Conservation (phyloP, 2,888 invertebrate genomes). For the Apoda limacodes region DNA sequence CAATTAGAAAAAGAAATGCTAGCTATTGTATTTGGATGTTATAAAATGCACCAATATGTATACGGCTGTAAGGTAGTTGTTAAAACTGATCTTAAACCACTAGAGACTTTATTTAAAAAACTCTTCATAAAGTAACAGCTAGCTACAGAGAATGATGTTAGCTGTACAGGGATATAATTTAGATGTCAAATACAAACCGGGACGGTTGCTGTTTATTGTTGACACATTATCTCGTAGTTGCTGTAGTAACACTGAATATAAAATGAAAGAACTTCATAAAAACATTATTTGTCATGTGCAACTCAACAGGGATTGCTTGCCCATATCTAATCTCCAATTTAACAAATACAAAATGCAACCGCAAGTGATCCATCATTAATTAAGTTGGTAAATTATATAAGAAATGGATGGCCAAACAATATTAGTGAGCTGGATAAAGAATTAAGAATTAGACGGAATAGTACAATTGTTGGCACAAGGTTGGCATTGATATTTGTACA, state of each 20-base stretch:
- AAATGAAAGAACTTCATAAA: background rate
- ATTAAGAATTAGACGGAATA: slow-evolving; percentile 1
- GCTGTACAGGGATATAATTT: slow-evolving; percentile 7
- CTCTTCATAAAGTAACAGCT: slow-evolving; percentile 3
- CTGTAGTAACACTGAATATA: background rate
- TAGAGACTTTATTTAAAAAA: slow-evolving; percentile 15
- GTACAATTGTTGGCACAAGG: slow-evolving; percentile 9
- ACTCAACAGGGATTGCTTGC: background rate
- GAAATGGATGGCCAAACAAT: slow-evolving; percentile 2
- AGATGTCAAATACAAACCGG: slow-evolving; percentile 9
- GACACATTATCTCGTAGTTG: slow-evolving; percentile 15
- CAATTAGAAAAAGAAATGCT: slow-evolving; percentile 9
- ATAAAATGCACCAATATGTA: slow-evolving; percentile 16
- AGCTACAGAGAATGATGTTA: slow-evolving; percentile 12
- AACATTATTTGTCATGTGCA: background rate
- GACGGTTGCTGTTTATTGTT: slow-evolving; percentile 17
- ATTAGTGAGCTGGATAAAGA: background rate
- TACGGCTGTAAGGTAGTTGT: slow-evolving; percentile 14
- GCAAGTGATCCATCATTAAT: background rate
- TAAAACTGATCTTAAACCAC: slow-evolving; percentile 15
- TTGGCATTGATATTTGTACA: slow-evolving; percentile 8
- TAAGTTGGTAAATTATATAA: background rate
- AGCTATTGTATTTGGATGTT: slow-evolving; percentile 12
- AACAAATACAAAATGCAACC: background rate
- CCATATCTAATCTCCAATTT: background rate